phyloP scores from a whole-genome alignment of 2,797 vertebrate genomes.

The Trichosurus vulpecula region DNA sequence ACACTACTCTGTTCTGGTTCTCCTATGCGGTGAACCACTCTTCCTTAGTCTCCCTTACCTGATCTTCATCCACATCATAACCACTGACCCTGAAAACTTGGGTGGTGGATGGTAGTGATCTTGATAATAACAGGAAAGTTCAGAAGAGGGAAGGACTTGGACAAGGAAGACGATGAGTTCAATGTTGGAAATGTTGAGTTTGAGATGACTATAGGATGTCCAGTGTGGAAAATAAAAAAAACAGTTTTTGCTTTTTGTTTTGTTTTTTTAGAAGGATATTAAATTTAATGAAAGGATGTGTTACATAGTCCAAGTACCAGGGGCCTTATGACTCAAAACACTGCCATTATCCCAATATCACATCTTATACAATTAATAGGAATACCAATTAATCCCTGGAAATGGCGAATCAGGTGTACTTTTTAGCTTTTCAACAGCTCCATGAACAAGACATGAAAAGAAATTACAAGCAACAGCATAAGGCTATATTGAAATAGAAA shows the following conservation, averaged over 20 bases:
- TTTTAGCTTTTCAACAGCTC: slow-evolving; percentile 63
- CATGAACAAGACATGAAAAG: slow-evolving; percentile 40
- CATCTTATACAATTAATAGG: slow-evolving; percentile 69
- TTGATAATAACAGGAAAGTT: too few relatives aligned
- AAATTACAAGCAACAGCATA: slow-evolving; percentile 30
- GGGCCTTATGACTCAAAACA: slow-evolving; percentile 68
- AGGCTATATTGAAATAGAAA: slow-evolving; percentile 40
- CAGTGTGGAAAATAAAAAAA: neutral
- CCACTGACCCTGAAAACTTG: too few relatives aligned
- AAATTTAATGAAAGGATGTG: slow-evolving; percentile 61
- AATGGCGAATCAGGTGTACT: slow-evolving; percentile 66
- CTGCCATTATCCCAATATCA: slow-evolving; percentile 65
- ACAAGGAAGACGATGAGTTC: neutral
- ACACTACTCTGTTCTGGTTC: too few relatives aligned
- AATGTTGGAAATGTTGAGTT: neutral
- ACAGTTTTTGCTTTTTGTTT: too few relatives aligned
- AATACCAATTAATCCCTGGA: slow-evolving; percentile 71
- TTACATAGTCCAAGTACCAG: slow-evolving; percentile 62
- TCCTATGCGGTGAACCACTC: too few relatives aligned
- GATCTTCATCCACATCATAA: too few relatives aligned
- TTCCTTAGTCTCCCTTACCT: too few relatives aligned
- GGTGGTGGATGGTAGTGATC: too few relatives aligned
- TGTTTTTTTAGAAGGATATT: slow-evolving; percentile 59
- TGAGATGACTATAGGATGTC: neutral
- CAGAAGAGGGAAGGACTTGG: too few relatives aligned